These are phyloP conservation scores for Drosophila sp. DNA, from an alignment of 1,140 invertebrate species.

Conservation along the genomic window DNA sequence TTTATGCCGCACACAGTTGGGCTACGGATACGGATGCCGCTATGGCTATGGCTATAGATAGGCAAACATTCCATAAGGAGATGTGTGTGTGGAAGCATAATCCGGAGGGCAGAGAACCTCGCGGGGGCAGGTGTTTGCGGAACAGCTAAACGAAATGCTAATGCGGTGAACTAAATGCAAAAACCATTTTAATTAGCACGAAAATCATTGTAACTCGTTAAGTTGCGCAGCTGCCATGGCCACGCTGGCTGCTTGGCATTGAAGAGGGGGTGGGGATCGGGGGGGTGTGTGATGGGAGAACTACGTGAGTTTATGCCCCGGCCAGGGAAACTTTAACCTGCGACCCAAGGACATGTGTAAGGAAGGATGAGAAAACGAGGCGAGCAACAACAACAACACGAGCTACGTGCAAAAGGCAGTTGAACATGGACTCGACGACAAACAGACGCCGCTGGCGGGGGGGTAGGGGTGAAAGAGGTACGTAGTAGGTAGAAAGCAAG, in stretches of 20 bases:
- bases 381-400: constrained; percentile 36
- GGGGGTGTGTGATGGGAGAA: background rate
- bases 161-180: constrained; percentile 80
- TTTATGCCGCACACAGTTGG: constrained; percentile 58
- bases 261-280: background rate
- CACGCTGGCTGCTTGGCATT: background rate
- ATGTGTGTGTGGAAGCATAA: constrained; percentile 1
- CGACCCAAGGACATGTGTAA: constrained; percentile 39
- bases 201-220: constrained; percentile 82
- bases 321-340: constrained; percentile 1
- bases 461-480: too few species aligned
- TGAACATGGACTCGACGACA: constrained; percentile 23
- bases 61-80: constrained; percentile 43
- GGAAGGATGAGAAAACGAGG: constrained; percentile 20
- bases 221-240: constrained; percentile 41
- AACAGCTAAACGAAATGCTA: constrained; percentile 78
- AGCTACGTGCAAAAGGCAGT: constrained; percentile 30
- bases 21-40: constrained; percentile 18
- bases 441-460: constrained; percentile 13
- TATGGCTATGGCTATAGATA: constrained; percentile 13
- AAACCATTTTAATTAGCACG: constrained; percentile 82
- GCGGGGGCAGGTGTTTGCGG: constrained; percentile 62
- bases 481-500: background rate
- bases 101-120: constrained; percentile 16
- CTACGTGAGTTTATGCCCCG: constrained; percentile 22